phyloP scores from a whole-genome alignment of 2,888 invertebrate genomes.

The Brenthis daphne region DNA sequence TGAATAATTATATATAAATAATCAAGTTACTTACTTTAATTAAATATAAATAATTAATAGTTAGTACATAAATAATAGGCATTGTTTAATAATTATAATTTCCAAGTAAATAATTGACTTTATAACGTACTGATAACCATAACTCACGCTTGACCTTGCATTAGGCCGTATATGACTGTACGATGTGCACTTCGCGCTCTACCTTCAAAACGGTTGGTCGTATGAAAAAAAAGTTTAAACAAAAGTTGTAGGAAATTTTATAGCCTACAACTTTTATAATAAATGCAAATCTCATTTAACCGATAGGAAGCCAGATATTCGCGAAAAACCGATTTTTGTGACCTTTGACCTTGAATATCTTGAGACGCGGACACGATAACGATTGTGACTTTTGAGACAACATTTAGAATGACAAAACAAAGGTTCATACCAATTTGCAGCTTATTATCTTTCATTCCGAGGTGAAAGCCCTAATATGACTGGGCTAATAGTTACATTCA shows the following conservation, averaged over 20 bases:
- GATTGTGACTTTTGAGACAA: too few species aligned
- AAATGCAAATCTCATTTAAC: background rate
- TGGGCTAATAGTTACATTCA: too few species aligned
- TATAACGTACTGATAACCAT: conserved; percentile 41
- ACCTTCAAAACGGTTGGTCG: too few species aligned
- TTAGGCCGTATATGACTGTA: conserved; percentile 42
- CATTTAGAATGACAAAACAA: conserved; percentile 4
- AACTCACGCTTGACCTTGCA: conserved; percentile 44
- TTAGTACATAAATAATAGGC: conserved; percentile 39
- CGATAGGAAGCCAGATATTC: too few species aligned
- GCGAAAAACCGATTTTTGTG: too few species aligned
- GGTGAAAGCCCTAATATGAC: conserved; percentile 22
- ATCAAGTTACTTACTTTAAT: conserved; percentile 15
- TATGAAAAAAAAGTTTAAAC: too few species aligned
- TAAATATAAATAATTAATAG: conserved; percentile 39
- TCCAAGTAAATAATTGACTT: conserved; percentile 27
- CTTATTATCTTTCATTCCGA: conserved; percentile 28
- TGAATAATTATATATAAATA: conserved; percentile 9
- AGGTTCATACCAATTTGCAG: conserved; percentile 27
- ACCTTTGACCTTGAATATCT: too few species aligned
- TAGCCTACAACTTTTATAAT: conserved; percentile 11
- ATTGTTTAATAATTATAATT: conserved; percentile 39
- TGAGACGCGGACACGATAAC: too few species aligned
- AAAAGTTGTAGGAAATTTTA: too few species aligned
- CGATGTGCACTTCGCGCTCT: too few species aligned